phyloP scores from a whole-genome alignment of 2,888 invertebrate species.

The Euzetes globulus region DNA sequence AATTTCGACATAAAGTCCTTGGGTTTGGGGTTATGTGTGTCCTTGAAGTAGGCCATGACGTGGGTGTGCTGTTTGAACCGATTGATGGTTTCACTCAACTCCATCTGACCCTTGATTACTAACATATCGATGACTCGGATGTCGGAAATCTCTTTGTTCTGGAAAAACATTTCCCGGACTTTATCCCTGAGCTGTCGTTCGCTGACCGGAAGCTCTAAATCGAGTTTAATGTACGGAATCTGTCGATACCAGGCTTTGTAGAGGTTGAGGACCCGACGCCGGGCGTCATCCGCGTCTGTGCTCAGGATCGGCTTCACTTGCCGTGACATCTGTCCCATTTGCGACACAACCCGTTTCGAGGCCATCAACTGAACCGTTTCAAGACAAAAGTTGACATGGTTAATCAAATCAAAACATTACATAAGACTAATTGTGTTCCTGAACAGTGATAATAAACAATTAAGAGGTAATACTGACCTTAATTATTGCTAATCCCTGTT shows the following conservation, averaged over 20 bases:
- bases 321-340: slow-evolving; percentile 48
- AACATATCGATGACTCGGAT: slow-evolving; percentile 83
- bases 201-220: slow-evolving; percentile 54
- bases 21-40: slow-evolving; percentile 73
- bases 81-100: slow-evolving; percentile 73
- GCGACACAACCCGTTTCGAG: slow-evolving; percentile 35
- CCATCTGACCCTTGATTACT: slow-evolving; percentile 92
- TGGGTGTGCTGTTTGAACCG: slow-evolving; percentile 84
- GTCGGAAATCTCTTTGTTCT: slow-evolving; percentile 69
- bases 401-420: too few species aligned
- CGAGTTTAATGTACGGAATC: slow-evolving; percentile 75
- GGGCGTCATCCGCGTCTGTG: slow-evolving; percentile 65
- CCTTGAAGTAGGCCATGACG: slow-evolving; percentile 78
- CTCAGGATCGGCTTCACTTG: slow-evolving; percentile 82
- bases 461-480: too few species aligned
- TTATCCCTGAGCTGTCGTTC: slow-evolving; percentile 62
- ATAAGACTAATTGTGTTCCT: too few species aligned
- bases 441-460: too few species aligned
- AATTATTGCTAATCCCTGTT: too few species aligned
- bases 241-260: slow-evolving; percentile 93
- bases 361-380: slow-evolving; percentile 35
- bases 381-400: too few species aligned
- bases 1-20: slow-evolving; percentile 88
- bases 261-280: slow-evolving; percentile 69
- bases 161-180: slow-evolving; percentile 67